Conservation (phyloP, 1,140 invertebrate genomes). For the Sminthurides bifidus region DNA sequence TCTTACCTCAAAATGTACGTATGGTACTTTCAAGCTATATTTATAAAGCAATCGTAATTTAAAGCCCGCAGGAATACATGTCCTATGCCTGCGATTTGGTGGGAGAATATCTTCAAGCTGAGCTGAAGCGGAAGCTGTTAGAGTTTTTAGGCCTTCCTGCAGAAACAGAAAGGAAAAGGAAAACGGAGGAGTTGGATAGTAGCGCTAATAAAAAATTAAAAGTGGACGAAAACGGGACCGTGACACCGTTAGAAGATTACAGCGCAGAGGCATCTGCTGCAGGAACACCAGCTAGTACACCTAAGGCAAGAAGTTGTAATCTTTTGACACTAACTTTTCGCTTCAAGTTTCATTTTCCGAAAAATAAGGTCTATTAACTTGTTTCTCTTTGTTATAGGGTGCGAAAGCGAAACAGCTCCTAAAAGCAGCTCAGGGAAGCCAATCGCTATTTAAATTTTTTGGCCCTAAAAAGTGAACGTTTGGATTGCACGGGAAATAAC, state of each 20-base stretch:
- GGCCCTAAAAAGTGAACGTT: too few species aligned
- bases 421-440: slow-evolving; percentile 24
- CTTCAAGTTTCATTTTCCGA: too few species aligned
- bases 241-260: slow-evolving; percentile 24
- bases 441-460: slow-evolving; percentile 25
- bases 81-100: slow-evolving; percentile 22
- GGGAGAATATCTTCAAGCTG: slow-evolving; percentile 18
- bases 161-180: slow-evolving; percentile 12
- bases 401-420: slow-evolving; percentile 23
- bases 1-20: not conserved
- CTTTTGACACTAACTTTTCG: too few species aligned
- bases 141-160: slow-evolving; percentile 15
- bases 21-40: not conserved
- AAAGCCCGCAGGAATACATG: slow-evolving; percentile 9
- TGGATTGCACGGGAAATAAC: too few species aligned
- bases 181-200: slow-evolving; percentile 10
- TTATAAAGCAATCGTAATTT: not conserved
- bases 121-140: slow-evolving; percentile 14
- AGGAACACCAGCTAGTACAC: too few species aligned
- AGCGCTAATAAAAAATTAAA: slow-evolving; percentile 18
- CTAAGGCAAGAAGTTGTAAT: too few species aligned
- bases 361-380: too few species aligned
- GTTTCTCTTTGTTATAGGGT: too few species aligned
- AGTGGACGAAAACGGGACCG: slow-evolving; percentile 15
- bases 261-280: too few species aligned